A percentile compares a stretch with the other conserved stretches of the same genome.
Conservation (phyloP, 2,797 vertebrate genomes). For the Saxicola maurus region DNA sequence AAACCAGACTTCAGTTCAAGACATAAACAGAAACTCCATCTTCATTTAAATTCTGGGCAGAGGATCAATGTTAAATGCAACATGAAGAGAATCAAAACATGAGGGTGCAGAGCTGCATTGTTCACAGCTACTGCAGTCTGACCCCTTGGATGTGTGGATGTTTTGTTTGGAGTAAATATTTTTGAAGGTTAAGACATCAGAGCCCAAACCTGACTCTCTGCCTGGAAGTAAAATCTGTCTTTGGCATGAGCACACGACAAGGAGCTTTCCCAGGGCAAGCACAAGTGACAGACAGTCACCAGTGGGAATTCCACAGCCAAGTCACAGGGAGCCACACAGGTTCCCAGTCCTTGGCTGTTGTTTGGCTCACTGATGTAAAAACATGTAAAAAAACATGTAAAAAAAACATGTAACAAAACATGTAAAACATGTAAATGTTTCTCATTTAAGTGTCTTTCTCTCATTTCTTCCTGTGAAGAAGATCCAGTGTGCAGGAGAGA, state of each 20-base stretch:
- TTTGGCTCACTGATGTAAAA: not conserved
- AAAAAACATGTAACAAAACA: no score
- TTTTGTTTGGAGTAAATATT: conserved; percentile 13
- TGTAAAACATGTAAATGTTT: not conserved
- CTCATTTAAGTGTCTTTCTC: not conserved
- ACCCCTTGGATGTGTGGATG: not conserved
- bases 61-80: not conserved
- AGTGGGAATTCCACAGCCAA: not conserved
- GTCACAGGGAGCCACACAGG: not conserved
- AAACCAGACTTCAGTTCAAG: conserved; percentile 1
- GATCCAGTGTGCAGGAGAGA: not conserved
- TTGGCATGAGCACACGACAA: not conserved
- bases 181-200: conserved; percentile 29
- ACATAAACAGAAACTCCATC: conserved; percentile 14
- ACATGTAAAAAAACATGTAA: no score
- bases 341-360: not conserved
- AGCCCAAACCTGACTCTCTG: not conserved
- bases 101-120: not conserved
- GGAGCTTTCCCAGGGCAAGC: not conserved
- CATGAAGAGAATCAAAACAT: not conserved
- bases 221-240: not conserved
- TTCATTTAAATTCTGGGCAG: conserved; percentile 33
- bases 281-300: not conserved
- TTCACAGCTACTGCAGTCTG: not conserved
- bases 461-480: not conserved